phyloP scores from a whole-genome alignment of 2,888 invertebrate species.

The Tubulanus polymorphus region DNA sequence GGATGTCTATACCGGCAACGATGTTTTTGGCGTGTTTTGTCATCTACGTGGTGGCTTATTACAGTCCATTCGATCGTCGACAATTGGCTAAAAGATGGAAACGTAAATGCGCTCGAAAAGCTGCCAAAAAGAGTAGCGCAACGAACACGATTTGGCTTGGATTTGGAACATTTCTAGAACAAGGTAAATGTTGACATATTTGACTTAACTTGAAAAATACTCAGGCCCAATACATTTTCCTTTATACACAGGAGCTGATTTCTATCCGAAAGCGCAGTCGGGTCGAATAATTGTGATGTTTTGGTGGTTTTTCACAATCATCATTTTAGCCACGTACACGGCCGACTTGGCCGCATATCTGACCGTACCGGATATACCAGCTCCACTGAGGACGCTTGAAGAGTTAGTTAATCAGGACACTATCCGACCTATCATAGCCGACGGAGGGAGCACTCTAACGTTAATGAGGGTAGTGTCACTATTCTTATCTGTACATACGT shows the following conservation, averaged over 20 bases:
- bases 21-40: conserved; percentile 23
- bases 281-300: conserved; percentile 23
- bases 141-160: conserved; percentile 25
- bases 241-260: conserved; percentile 22
- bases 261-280: conserved; percentile 18
- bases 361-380: too few species aligned
- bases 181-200: conserved; percentile 23
- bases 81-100: too few species aligned
- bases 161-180: conserved; percentile 26
- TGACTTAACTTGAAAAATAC: too few species aligned
- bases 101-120: too few species aligned
- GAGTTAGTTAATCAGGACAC: conserved; percentile 21
- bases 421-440: conserved; percentile 22
- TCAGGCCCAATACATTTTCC: too few species aligned
- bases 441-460: conserved; percentile 20
- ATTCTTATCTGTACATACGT: too few species aligned
- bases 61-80: conserved; percentile 16
- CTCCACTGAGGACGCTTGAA: conserved; percentile 22
- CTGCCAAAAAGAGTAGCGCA: conserved; percentile 8
- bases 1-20: conserved; percentile 23
- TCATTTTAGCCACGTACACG: conserved; percentile 27
- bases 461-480: conserved; percentile 24
- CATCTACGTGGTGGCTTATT: conserved; percentile 23
- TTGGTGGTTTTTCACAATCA: conserved; percentile 29
- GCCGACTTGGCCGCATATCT: too few species aligned